Conservation (phyloP, 2,113 vertebrate species). For the Trinectes maculatus region DNA sequence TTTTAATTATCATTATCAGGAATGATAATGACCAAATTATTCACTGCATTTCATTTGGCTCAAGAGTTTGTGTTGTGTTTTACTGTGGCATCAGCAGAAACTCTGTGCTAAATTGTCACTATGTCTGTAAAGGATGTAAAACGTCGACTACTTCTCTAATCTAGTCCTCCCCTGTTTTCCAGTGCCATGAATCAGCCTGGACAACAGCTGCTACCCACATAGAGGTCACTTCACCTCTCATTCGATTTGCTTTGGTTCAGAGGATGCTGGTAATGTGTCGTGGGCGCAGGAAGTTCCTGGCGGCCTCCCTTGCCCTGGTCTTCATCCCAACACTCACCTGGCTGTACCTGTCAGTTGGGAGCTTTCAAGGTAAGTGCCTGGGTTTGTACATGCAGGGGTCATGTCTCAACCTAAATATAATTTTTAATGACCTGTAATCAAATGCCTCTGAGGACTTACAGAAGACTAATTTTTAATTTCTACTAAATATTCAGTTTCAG, state of each 20-base stretch:
- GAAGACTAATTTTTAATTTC: neutral
- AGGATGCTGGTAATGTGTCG: slow-evolving; percentile 99
- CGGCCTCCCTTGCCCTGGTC: slow-evolving; percentile 90
- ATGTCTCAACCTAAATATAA: too few relatives aligned
- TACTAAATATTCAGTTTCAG: neutral
- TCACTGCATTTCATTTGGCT: neutral
- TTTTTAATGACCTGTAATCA: neutral
- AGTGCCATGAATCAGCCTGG: slow-evolving; percentile 88
- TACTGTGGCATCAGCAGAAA: neutral
- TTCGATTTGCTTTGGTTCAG: slow-evolving; percentile 78
- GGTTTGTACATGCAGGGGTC: too few relatives aligned
- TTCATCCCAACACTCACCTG: slow-evolving; percentile 96
- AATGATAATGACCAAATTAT: neutral
- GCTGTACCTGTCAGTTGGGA: slow-evolving; percentile 95
- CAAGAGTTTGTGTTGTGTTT: neutral
- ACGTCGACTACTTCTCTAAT: slow-evolving; percentile 7
- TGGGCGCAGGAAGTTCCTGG: slow-evolving; percentile 97
- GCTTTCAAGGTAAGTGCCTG: slow-evolving; percentile 89
- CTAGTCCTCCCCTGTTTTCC: neutral
- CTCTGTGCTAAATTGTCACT: neutral
- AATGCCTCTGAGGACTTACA: neutral
- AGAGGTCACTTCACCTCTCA: slow-evolving; percentile 82
- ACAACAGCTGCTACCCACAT: slow-evolving; percentile 84
- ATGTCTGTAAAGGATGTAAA: neutral
- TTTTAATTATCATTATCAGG: neutral